Conservation (phyloP, 2,888 invertebrate genomes). For the Calliopum simillimum region DNA sequence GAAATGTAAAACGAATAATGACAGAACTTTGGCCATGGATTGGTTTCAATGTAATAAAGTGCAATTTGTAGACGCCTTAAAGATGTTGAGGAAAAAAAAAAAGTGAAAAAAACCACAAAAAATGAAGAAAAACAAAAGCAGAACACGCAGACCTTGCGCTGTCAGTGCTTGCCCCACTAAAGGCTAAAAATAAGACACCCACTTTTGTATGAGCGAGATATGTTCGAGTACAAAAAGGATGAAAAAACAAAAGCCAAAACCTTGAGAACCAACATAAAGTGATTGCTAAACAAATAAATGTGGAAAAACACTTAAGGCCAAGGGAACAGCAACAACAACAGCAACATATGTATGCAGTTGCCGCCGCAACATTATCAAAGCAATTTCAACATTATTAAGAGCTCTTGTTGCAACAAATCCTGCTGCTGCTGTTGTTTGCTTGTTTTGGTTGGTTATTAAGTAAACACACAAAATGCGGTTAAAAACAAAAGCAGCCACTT, state of each 20-base stretch:
- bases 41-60: conserved; percentile 24
- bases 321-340: neutral
- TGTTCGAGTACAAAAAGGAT: conserved; percentile 32
- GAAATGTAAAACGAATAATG: conserved; percentile 18
- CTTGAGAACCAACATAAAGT: conserved; percentile 16
- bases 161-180: neutral
- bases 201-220: conserved; percentile 34
- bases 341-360: neutral
- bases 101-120: neutral
- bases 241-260: conserved; percentile 24
- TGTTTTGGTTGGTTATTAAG: no score
- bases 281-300: conserved; percentile 5
- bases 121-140: neutral
- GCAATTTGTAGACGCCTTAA: conserved; percentile 25
- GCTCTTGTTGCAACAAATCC: no score
- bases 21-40: conserved; percentile 9
- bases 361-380: neutral
- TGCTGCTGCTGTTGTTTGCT: no score
- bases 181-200: conserved; percentile 11
- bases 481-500: neutral
- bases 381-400: conserved; percentile 11
- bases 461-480: neutral
- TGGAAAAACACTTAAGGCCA: conserved; percentile 8
- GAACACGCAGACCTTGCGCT: neutral
- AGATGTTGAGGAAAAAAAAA: conserved; percentile 35